These are phyloP conservation scores for Piezodorus guildinii DNA, from an alignment of 1,140 invertebrate species.

Conservation along the genomic window DNA sequence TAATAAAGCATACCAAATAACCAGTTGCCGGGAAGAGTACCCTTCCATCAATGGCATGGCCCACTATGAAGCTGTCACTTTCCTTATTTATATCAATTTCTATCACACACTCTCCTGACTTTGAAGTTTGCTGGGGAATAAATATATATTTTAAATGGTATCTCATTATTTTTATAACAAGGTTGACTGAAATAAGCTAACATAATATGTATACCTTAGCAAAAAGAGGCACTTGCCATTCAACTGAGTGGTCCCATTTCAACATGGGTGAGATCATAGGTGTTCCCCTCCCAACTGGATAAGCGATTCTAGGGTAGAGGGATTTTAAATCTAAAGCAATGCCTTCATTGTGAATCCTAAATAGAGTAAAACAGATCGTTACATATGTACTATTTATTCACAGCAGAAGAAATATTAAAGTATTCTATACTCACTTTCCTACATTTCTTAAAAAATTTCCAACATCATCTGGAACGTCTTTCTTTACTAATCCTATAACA, in stretches of 20 bases:
- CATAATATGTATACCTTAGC: neutral
- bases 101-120: slow-evolving; percentile 56
- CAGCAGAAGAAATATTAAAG: too few species aligned
- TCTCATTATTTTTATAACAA: neutral
- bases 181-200: too few species aligned
- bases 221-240: slow-evolving; percentile 67
- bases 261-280: slow-evolving; percentile 75
- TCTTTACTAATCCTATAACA: slow-evolving; percentile 70
- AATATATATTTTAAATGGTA: neutral
- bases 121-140: slow-evolving; percentile 34
- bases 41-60: slow-evolving; percentile 90
- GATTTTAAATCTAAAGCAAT: slow-evolving; percentile 59
- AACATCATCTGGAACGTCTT: slow-evolving; percentile 46
- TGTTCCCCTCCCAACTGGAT: slow-evolving; percentile 81
- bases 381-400: too few species aligned
- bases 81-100: slow-evolving; percentile 66
- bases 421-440: slow-evolving; percentile 51
- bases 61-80: slow-evolving; percentile 64
- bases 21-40: slow-evolving; percentile 92
- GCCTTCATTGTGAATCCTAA: slow-evolving; percentile 64
- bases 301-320: slow-evolving; percentile 61
- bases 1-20: slow-evolving; percentile 53
- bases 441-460: slow-evolving; percentile 56
- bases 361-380: slow-evolving; percentile 8
- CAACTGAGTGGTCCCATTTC: slow-evolving; percentile 79